Base-by-base conservation (phyloP, 2,113 vertebrate genomes). In the Neolamprologus brichardi region DNA sequence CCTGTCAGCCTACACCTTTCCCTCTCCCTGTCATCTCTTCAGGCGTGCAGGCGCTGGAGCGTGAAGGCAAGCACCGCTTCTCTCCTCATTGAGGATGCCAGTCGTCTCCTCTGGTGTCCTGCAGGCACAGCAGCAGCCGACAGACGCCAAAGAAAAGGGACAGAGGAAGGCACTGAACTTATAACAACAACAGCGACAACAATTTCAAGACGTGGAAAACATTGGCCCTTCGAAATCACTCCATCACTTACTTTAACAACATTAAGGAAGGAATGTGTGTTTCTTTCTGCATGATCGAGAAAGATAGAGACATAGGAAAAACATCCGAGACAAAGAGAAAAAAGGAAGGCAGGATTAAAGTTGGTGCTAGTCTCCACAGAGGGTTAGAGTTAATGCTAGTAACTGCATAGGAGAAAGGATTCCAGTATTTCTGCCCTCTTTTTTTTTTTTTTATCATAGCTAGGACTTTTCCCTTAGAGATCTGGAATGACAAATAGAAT, bases 11-110 rank as follows among this genome's bases (percentile, higher is more conserved):
- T 86, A 92, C 90, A 96, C 94, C 95, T 93, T 93, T 85, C 87
- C 89, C 51, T 94, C 89, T 92, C 87, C 80, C 89, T 92, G 93
- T 95, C 94, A 94, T 94, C 88, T 85, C 91, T 91, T 88, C 87
- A 85, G 92, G 93, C 91, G 32, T 89, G 93, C 88, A 85, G 83
- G 87, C 89, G n/a, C 81, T 58, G 86, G 90, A 94, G 95, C 93
- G 60, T 94, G 93, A 90, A 92, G 89, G 86, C 91, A 54, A 90
- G 87, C 87, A 44, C 81, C 6, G 84, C 85, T 86, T 72, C 82
- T 60, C 67, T 90, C 87, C 85, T 95, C 93, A 94, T 94, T 92
- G 89, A 82, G 81, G 91, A 93, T 93, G 91, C 93, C 88, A 85
- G 87, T 89, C 85, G 83, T 92, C 87, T 93, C 88, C 91, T 87